Conservation (phyloP, 2,113 vertebrate genomes). For the Atrichornis clamosus region DNA sequence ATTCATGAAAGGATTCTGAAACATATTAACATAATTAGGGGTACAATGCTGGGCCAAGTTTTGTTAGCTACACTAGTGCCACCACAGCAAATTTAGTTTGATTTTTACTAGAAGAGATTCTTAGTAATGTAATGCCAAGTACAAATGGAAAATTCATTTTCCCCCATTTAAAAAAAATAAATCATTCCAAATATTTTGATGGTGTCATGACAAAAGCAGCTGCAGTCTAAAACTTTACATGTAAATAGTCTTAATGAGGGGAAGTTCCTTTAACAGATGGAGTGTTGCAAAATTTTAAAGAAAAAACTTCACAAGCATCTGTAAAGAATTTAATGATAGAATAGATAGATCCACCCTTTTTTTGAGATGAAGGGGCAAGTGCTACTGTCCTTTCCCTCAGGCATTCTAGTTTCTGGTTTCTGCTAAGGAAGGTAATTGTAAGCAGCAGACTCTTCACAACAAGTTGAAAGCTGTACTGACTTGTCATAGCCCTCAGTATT, state of each 20-base stretch:
- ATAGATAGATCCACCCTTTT: neutral
- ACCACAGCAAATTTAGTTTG: conserved; percentile 2
- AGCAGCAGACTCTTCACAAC: neutral
- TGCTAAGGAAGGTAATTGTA: neutral
- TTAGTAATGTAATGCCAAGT: neutral
- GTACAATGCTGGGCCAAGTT: neutral
- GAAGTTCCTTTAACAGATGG: conserved; percentile 33
- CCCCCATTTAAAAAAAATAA: neutral
- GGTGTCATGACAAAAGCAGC: conserved; percentile 54
- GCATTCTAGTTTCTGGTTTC: neutral
- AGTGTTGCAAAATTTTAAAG: neutral
- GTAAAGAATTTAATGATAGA: neutral
- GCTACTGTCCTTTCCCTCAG: neutral
- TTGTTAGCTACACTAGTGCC: neutral
- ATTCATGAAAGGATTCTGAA: conserved; percentile 7
- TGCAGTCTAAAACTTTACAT: conserved; percentile 14
- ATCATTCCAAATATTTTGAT: conserved; percentile 29
- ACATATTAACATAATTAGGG: conserved; percentile 11
- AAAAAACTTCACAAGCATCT: neutral
- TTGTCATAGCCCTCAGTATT: neutral
- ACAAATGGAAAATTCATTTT: conserved; percentile 53
- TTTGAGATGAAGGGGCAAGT: neutral
- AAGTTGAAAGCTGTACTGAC: neutral
- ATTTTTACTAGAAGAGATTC: conserved; percentile 27
- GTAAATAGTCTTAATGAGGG: conserved; percentile 48